These are phyloP conservation scores for Ascidia mentula DNA, from an alignment of 23 tunicate species.

Conservation along the genomic window DNA sequence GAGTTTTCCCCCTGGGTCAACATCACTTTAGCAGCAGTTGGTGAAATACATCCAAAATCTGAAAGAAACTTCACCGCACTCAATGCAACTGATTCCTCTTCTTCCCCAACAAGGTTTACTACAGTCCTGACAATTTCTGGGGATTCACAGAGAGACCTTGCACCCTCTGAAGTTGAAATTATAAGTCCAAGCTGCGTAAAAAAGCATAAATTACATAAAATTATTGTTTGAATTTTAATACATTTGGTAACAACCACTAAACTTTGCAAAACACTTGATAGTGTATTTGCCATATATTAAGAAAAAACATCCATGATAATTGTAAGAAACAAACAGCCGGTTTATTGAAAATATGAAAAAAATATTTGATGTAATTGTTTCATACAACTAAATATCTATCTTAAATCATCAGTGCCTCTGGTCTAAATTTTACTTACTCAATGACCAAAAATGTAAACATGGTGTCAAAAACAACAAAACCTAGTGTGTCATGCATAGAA, in stretches of 20 bases:
- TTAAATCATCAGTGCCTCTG: background rate
- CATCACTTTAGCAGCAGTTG: constrained; percentile 26
- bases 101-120: constrained; percentile 48
- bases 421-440: too few relatives aligned
- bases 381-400: background rate
- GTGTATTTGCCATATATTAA: too few relatives aligned
- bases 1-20: constrained; percentile 20
- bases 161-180: constrained; percentile 31
- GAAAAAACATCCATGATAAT: too few relatives aligned
- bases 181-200: constrained; percentile 31
- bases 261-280: too few relatives aligned
- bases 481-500: too few relatives aligned
- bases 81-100: constrained; percentile 41
- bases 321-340: too few relatives aligned
- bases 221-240: too few relatives aligned
- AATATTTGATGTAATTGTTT: background rate
- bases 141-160: constrained; percentile 45
- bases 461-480: too few relatives aligned
- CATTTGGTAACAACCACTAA: too few relatives aligned
- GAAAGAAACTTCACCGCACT: constrained; percentile 58
- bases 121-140: constrained; percentile 34
- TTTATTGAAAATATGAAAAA: too few relatives aligned
- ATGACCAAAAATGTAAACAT: too few relatives aligned
- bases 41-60: constrained; percentile 46
- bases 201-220: too few relatives aligned